Percentiles rank a stretch among this genome's conserved stretches.
Conservation (phyloP, 2,888 invertebrate genomes). For the Drosophila macrospina region DNA sequence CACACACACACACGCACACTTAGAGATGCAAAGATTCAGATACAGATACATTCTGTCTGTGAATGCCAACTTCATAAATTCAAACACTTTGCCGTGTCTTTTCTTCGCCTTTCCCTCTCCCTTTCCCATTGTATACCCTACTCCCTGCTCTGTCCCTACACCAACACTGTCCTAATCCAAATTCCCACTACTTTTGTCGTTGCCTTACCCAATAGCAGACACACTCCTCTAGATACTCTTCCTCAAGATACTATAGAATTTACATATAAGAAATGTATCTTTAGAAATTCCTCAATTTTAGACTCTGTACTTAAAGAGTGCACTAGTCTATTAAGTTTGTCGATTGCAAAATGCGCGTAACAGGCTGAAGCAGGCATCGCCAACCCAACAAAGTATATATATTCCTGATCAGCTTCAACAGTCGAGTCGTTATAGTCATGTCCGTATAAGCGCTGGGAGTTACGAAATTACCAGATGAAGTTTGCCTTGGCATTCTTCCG, state of each 20-base stretch:
- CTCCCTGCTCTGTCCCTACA: slow-evolving; percentile 6
- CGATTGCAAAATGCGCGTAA: too few relatives aligned
- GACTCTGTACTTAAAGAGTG: too few relatives aligned
- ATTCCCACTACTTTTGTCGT: slow-evolving; percentile 43
- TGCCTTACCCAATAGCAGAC: neutral
- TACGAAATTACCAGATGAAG: too few relatives aligned
- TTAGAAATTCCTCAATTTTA: too few relatives aligned
- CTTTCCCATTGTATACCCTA: neutral
- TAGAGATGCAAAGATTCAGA: slow-evolving; percentile 49
- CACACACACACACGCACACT: slow-evolving; percentile 18
- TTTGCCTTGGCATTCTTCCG: too few relatives aligned
- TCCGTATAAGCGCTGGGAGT: too few relatives aligned
- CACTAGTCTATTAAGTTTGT: too few relatives aligned
- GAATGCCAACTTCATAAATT: slow-evolving; percentile 58
- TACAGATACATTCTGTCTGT: slow-evolving; percentile 44
- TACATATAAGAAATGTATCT: neutral
- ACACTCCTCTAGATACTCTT: slow-evolving; percentile 1
- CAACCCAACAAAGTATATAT: too few relatives aligned
- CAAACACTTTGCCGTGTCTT: slow-evolving; percentile 51
- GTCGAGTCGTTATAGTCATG: too few relatives aligned
- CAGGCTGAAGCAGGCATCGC: too few relatives aligned
- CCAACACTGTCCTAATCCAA: slow-evolving; percentile 62
- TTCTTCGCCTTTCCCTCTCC: neutral
- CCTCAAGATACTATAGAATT: slow-evolving; percentile 3
- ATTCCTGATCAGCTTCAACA: too few relatives aligned